Percentiles rank a stretch among this genome's conserved stretches.
Conservation (phyloP, 2,113 vertebrate genomes). For the Ceratotherium simum region DNA sequence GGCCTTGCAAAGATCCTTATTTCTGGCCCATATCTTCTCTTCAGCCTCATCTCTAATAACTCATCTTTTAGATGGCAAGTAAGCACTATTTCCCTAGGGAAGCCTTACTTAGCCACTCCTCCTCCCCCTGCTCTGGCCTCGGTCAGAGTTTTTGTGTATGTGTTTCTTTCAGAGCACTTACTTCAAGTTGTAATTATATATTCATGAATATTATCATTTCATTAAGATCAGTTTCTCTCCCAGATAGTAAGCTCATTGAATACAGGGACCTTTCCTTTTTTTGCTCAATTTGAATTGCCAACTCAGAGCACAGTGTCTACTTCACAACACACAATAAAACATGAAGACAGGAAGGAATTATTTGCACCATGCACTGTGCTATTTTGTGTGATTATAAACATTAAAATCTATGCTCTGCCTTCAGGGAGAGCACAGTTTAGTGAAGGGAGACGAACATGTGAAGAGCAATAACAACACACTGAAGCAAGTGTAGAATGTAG, state of each 20-base stretch:
- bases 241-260: neutral
- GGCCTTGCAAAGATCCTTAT: neutral
- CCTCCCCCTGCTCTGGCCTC: neutral
- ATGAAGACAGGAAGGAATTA: neutral
- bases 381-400: neutral
- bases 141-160: neutral
- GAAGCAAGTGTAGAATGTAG: neutral
- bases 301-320: neutral
- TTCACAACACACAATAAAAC: neutral
- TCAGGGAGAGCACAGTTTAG: neutral
- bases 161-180: neutral
- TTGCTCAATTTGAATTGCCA: neutral
- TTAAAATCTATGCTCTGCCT: neutral
- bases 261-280: neutral
- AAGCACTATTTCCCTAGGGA: neutral
- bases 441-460: neutral
- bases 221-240: neutral
- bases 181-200: neutral
- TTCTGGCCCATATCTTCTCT: neutral
- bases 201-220: neutral
- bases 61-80: neutral
- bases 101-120: neutral
- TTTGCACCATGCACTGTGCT: neutral
- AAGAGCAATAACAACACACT: neutral
- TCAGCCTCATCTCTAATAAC: neutral